phyloP scores from a whole-genome alignment of 2,113 vertebrate species.

The Casuarius casuarius region DNA sequence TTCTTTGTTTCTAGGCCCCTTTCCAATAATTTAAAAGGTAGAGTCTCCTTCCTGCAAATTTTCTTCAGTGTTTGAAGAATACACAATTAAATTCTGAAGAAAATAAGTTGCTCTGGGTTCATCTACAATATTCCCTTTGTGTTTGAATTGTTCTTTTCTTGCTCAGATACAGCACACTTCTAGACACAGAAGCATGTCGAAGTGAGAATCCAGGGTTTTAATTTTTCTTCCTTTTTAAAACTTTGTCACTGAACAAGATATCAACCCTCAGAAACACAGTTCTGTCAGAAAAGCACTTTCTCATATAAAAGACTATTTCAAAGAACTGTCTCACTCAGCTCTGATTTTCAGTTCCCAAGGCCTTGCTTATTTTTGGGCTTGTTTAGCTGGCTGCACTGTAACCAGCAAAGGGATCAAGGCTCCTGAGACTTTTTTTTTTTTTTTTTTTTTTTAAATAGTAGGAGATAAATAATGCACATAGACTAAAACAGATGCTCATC shows the following conservation, averaged over 20 bases:
- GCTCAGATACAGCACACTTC: background rate
- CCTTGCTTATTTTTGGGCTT: background rate
- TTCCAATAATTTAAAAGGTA: background rate
- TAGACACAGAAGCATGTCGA: background rate
- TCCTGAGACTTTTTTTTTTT: background rate
- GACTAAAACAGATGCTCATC: conserved; percentile 33
- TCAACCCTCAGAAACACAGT: background rate
- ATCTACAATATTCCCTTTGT: background rate
- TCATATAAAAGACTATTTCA: background rate
- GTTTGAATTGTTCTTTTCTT: background rate
- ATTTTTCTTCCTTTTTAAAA: background rate
- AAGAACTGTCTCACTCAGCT: background rate
- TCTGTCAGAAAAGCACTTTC: background rate
- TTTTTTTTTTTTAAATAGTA: conserved; percentile 24
- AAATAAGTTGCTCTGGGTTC: background rate
- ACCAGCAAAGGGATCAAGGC: background rate
- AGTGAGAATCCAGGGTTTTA: background rate
- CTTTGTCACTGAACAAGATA: background rate
- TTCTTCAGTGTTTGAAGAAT: background rate
- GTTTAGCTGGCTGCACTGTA: background rate
- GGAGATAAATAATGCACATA: background rate
- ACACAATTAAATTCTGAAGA: background rate
- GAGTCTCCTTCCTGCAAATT: background rate
- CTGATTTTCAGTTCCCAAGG: background rate
- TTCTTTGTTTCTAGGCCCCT: background rate